Percentiles rank a stretch among this genome's conserved stretches.
phyloP scores from a whole-genome alignment of 2,888 invertebrate species.

The Oscheius sp. region DNA sequence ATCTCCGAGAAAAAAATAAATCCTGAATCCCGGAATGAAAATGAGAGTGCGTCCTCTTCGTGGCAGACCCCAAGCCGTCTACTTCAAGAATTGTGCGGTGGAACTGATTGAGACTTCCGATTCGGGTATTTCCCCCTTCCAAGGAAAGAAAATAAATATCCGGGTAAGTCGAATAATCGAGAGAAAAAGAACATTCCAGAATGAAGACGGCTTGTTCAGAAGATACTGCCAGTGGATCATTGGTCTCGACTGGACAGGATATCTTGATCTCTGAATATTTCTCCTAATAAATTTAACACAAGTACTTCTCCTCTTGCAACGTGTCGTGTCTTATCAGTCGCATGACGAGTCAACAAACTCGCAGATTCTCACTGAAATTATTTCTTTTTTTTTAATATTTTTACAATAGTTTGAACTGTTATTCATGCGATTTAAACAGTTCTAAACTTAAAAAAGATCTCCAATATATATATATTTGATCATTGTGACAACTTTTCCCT shows the following conservation, averaged over 20 bases:
- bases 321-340: no score
- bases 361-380: no score
- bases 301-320: no score
- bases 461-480: no score
- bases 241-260: constrained; percentile 55
- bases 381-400: no score
- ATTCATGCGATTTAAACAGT: no score
- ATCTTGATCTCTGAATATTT: constrained; percentile 48
- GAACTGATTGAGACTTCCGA: constrained; percentile 14
- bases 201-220: not conserved
- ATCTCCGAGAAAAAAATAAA: no score
- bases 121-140: constrained; percentile 18
- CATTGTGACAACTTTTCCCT: no score
- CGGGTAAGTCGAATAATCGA: not conserved
- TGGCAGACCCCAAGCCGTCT: constrained; percentile 25
- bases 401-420: no score
- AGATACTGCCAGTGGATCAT: constrained; percentile 50
- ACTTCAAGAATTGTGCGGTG: constrained; percentile 26
- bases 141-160: constrained; percentile 11
- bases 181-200: not conserved
- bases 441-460: no score
- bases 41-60: constrained; percentile 39
- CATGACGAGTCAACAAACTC: no score
- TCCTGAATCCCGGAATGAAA: constrained; percentile 44
- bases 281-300: not conserved